These are phyloP conservation scores for Calidris pygmaea DNA, from an alignment of 2,113 vertebrate species.

Conservation along the genomic window DNA sequence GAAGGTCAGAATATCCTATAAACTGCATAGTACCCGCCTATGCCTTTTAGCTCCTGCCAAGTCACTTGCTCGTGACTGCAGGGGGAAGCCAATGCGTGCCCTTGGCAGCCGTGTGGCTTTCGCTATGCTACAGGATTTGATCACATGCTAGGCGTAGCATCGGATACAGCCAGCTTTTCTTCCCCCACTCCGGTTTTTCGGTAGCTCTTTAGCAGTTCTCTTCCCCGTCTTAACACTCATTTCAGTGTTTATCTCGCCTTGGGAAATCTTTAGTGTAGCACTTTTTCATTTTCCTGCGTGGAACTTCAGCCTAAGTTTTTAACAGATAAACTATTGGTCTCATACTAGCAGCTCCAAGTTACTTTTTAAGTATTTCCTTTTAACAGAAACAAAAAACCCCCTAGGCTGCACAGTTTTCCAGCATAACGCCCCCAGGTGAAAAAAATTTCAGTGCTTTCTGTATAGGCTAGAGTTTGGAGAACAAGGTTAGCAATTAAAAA, in stretches of 20 bases:
- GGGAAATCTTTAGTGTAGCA: background rate
- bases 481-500: background rate
- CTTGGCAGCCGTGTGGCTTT: background rate
- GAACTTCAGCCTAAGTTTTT: background rate
- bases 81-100: background rate
- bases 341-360: background rate
- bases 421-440: background rate
- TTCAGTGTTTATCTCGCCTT: background rate
- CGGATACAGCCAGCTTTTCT: background rate
- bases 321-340: background rate
- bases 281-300: background rate
- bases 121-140: fast-evolving
- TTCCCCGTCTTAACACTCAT: background rate
- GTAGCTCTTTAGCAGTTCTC: background rate
- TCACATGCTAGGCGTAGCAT: background rate
- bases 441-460: background rate
- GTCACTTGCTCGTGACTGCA: background rate
- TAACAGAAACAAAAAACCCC: background rate
- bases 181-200: background rate
- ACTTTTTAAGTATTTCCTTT: background rate
- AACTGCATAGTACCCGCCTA: background rate
- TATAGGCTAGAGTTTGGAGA: background rate
- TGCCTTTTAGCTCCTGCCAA: constrained; percentile 37
- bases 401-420: background rate
- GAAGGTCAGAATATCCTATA: constrained; percentile 40